Evolutionary conservation across 1,140 invertebrate genomes (phyloP).

Genomic region (Pseudachorutes palmiensis): DNA sequence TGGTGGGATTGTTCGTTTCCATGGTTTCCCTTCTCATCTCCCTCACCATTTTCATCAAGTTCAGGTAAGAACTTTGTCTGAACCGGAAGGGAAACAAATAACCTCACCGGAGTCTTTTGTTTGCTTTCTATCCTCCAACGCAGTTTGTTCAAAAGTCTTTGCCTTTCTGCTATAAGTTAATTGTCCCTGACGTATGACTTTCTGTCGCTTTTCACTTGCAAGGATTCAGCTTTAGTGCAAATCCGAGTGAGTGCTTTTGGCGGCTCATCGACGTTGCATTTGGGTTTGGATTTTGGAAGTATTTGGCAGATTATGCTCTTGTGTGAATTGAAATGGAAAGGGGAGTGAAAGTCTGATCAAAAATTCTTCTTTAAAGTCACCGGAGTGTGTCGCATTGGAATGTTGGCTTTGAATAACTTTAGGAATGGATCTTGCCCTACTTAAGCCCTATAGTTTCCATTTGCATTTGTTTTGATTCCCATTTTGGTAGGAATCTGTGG

Average conservation of each 20-base stretch:
- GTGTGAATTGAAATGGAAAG: not conserved
- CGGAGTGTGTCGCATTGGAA: not conserved
- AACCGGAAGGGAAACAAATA: not conserved
- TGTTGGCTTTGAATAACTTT: not conserved
- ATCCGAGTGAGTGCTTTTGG: not conserved
- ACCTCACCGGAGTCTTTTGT: not conserved
- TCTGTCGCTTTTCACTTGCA: too few relatives aligned
- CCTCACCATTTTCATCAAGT: constrained; percentile 47
- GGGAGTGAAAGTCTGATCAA: not conserved
- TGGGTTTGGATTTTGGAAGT: not conserved
- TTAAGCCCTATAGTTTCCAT: not conserved
- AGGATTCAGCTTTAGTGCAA: too few relatives aligned
- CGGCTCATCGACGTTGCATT: not conserved
- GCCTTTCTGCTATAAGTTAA: too few relatives aligned
- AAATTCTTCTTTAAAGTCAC: not conserved
- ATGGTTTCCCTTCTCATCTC: constrained; percentile 45
- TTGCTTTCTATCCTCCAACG: constrained; percentile 26
- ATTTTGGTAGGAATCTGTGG: constrained; percentile 43
- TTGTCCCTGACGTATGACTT: too few relatives aligned
- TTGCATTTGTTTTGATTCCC: not conserved
- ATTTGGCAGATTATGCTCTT: not conserved
- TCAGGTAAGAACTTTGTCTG: constrained; percentile 42
- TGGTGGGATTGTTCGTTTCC: constrained; percentile 47
- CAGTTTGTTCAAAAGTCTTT: constrained; percentile 23
- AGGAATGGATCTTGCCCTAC: not conserved